phyloP scores from a whole-genome alignment of 1,140 invertebrate species.

The Heliconius melpomene region DNA sequence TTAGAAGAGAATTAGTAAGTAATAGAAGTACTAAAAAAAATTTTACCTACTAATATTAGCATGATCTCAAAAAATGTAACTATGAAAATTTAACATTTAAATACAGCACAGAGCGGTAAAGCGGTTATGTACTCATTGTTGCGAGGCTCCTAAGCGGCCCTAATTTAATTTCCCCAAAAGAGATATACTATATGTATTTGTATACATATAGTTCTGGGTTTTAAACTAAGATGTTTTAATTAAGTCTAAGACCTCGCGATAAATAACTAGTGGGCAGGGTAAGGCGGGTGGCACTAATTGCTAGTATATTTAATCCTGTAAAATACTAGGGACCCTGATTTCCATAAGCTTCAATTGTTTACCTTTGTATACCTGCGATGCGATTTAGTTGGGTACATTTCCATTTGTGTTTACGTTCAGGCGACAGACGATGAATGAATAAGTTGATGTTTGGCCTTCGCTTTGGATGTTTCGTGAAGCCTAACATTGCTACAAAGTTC shows the following conservation, averaged over 20 bases:
- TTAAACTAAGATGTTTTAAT: conserved; percentile 80
- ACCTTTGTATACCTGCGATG: conserved; percentile 64
- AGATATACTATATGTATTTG: conserved; percentile 32
- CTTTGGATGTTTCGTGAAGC: conserved; percentile 16
- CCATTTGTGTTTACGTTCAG: conserved; percentile 64
- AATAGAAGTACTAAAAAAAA: too few relatives aligned
- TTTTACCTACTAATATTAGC: background rate
- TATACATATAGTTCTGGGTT: conserved; percentile 59
- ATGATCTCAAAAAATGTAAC: background rate
- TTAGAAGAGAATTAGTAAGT: too few relatives aligned
- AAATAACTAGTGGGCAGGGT: conserved; percentile 71
- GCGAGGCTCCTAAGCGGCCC: conserved; percentile 16
- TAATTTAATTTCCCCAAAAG: conserved; percentile 64
- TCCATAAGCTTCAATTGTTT: conserved; percentile 80
- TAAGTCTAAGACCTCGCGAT: conserved; percentile 77
- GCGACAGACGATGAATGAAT: conserved; percentile 62
- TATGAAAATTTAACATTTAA: background rate
- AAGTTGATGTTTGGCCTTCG: conserved; percentile 53
- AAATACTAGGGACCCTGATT: conserved; percentile 76
- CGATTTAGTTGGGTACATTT: conserved; percentile 70
- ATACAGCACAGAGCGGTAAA: background rate
- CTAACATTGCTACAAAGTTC: conserved; percentile 18
- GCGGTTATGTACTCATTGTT: background rate
- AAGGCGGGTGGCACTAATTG: conserved; percentile 73
- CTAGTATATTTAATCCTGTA: conserved; percentile 79